Conservation (phyloP, 2,113 vertebrate species). For the Phaethornis superciliosus region DNA sequence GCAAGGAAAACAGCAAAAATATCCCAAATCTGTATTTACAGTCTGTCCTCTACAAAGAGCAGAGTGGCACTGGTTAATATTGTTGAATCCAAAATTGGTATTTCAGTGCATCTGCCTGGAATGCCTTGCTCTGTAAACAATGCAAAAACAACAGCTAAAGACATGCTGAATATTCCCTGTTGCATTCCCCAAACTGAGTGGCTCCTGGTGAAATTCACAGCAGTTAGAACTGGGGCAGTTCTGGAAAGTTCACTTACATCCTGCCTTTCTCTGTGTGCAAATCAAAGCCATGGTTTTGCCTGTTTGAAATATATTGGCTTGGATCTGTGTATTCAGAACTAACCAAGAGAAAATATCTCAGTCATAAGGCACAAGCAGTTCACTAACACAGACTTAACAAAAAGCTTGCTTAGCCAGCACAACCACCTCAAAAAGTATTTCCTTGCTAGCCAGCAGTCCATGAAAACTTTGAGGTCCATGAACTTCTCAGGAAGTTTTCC, state of each 20-base stretch:
- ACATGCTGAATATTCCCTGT: not conserved
- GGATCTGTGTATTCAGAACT: not conserved
- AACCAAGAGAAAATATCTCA: not conserved
- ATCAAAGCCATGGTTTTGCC: not conserved
- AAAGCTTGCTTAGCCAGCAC: not conserved
- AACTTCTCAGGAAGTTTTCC: not conserved
- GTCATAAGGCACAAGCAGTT: not conserved
- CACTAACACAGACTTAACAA: not conserved
- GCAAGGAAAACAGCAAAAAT: not conserved
- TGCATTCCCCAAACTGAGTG: not conserved
- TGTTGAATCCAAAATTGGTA: not conserved
- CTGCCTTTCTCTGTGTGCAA: not conserved
- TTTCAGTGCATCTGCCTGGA: not conserved
- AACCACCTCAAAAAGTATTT: not conserved
- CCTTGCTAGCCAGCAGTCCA: fast-evolving
- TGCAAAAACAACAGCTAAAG: not conserved
- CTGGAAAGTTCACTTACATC: not conserved
- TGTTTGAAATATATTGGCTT: not conserved
- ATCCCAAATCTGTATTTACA: not conserved
- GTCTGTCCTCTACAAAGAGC: not conserved
- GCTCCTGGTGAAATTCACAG: not conserved
- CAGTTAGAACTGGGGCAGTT: not conserved
- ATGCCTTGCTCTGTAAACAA: not conserved
- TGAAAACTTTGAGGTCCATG: not conserved
- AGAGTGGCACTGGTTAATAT: not conserved